Base-by-base conservation (phyloP, 2,888 invertebrate genomes). In the Bursaphelenchus okinawaensis region DNA sequence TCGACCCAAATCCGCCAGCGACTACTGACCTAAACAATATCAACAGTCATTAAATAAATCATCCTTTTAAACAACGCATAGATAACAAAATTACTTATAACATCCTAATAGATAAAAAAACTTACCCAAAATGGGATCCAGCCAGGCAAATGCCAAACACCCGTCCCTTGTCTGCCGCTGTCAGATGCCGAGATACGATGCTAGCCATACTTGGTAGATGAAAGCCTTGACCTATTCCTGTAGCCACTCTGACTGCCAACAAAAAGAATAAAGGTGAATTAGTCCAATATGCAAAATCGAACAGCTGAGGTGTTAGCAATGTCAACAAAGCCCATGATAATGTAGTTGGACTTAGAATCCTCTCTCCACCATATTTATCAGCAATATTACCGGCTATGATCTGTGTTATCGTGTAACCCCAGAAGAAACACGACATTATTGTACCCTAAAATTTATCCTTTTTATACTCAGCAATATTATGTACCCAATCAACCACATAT, bases 141-240 rank as follows among this genome's bases (percentile, higher is more conserved):
- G 89, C 87, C 27, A 88, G 87, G 62, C 88, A 85, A 69, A 88
- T 83, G 67, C 88, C 88, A 82, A 88, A 89, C 69, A 88, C 88
- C 55, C 88, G 87, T 52, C 88, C 87, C 70, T 89, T 86, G 76
- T 89, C 89, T 65, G 85, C 85, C 71, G 88, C 87, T 50, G 86
- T 85, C 61, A 89, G 85, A 81, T 88, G 87, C 83, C 87, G 86
- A 74, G 88, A 88, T 55, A 88, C 87, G 60, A 89, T 82, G 78
- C 88, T 89, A 60, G 88, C 89, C 86, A 89, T 86, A 75, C 88
- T 87, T 58, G 89, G 89, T 83, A 88, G 88, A 83, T 89, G 89
- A 54, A 88, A 87, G 61, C 88, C 84, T 84, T 89, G 89, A 75
- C 87, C 87, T n/a, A 88, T 87, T 56, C 89, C 89, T 74, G 88